phyloP scores from a whole-genome alignment of 2,888 invertebrate genomes.

The Baccha elongata region DNA sequence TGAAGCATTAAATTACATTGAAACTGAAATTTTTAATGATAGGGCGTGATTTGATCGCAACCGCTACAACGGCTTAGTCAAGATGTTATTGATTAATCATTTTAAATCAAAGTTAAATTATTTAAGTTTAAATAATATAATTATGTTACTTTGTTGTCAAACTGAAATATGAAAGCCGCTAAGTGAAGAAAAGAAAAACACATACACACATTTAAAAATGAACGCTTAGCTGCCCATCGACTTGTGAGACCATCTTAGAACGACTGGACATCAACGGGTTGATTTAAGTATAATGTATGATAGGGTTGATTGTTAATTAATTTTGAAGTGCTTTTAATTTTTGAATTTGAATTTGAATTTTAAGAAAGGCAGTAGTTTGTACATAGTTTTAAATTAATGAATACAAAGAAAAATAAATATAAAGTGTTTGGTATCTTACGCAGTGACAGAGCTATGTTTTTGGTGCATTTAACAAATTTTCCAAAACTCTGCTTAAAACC shows the following conservation, averaged over 20 bases:
- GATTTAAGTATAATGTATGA: slow-evolving; percentile 33
- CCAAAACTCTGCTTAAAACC: no score
- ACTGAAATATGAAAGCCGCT: slow-evolving; percentile 13
- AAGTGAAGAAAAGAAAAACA: neutral
- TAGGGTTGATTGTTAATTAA: slow-evolving; percentile 43
- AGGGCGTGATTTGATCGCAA: slow-evolving; percentile 36
- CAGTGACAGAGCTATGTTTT: no score
- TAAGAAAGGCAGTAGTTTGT: slow-evolving; percentile 33
- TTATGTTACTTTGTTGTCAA: slow-evolving; percentile 8
- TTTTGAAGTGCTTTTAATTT: slow-evolving; percentile 35
- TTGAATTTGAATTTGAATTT: neutral
- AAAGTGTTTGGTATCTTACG: no score
- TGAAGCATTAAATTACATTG: slow-evolving; percentile 80
- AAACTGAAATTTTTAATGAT: slow-evolving; percentile 79
- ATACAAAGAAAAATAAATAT: no score
- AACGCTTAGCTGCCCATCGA: neutral
- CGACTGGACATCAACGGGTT: neutral
- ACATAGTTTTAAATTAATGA: slow-evolving; percentile 32
- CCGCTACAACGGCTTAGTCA: slow-evolving; percentile 9
- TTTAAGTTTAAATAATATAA: slow-evolving; percentile 45
- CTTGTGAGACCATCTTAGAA: neutral
- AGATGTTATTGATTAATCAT: slow-evolving; percentile 1
- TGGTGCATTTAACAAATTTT: no score
- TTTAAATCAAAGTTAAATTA: slow-evolving; percentile 29
- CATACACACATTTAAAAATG: neutral